Evolutionary conservation across 2,113 vertebrate species (phyloP).

Genomic region (Grammomys surdaster): DNA sequence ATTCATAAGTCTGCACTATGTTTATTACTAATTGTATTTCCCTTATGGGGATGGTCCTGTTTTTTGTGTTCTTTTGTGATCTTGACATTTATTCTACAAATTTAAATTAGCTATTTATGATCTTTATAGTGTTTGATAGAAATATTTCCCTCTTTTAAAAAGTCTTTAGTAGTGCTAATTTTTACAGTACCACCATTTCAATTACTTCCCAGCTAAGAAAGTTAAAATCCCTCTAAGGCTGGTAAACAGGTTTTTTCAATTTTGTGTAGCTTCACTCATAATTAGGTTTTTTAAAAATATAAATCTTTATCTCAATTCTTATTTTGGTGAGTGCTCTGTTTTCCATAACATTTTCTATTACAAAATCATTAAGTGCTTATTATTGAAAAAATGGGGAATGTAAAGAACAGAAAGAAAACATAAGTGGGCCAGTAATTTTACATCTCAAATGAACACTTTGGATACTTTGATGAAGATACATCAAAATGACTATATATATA

Average conservation of each 20-base stretch:
- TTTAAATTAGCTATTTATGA: slow-evolving; percentile 69
- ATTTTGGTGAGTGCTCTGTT: slow-evolving; percentile 63
- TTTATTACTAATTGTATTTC: slow-evolving; percentile 66
- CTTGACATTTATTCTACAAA: slow-evolving; percentile 71
- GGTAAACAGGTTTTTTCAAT: slow-evolving; percentile 2
- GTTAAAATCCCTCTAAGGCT: slow-evolving; percentile 59
- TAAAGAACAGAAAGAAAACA: slow-evolving; percentile 32
- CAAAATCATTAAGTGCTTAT: slow-evolving; percentile 58
- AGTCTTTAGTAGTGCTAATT: slow-evolving; percentile 66
- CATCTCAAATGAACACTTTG: not conserved
- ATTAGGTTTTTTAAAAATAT: slow-evolving; percentile 66
- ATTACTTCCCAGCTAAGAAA: slow-evolving; percentile 56
- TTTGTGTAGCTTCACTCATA: slow-evolving; percentile 60
- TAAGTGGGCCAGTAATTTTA: slow-evolving; percentile 3
- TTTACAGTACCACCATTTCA: slow-evolving; percentile 63
- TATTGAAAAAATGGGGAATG: slow-evolving; percentile 60
- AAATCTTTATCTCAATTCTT: slow-evolving; percentile 60
- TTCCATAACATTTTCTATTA: slow-evolving; percentile 65
- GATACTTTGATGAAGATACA: not conserved
- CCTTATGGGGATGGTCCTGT: slow-evolving; percentile 48
- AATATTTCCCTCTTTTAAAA: slow-evolving; percentile 56
- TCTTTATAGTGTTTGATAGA: slow-evolving; percentile 64
- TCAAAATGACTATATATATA: not conserved
- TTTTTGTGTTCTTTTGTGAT: slow-evolving; percentile 65
- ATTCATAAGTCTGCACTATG: slow-evolving; percentile 22